phyloP scores from a whole-genome alignment of 1,140 invertebrate genomes.

The Microplitis mediator region DNA sequence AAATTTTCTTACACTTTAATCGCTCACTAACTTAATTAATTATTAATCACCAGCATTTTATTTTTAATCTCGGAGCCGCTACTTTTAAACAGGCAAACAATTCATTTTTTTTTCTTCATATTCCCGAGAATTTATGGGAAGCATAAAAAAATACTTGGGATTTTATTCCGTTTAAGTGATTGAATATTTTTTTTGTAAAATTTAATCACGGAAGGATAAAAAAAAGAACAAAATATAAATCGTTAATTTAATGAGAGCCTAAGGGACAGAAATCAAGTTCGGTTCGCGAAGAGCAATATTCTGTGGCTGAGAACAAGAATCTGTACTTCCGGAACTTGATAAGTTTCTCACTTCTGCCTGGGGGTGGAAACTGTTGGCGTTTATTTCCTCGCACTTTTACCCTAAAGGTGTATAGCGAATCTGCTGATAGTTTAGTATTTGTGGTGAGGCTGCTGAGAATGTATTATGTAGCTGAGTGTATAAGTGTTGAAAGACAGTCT shows the following conservation, averaged over 20 bases:
- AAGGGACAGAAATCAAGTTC: constrained; percentile 17
- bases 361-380: not conserved
- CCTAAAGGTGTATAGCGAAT: not conserved
- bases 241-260: constrained; percentile 8
- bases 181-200: too few species aligned
- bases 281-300: constrained; percentile 10
- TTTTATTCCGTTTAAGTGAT: too few species aligned
- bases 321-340: constrained; percentile 15
- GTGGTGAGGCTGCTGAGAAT: too few species aligned
- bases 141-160: too few species aligned
- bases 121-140: not conserved
- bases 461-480: too few species aligned
- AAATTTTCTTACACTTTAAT: not conserved
- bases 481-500: not conserved
- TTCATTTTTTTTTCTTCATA: not conserved
- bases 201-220: not conserved
- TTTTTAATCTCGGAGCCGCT: not conserved
- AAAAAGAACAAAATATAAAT: not conserved
- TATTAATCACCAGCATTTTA: not conserved
- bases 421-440: not conserved
- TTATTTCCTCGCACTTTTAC: not conserved
- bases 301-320: constrained; percentile 12
- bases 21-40: not conserved
- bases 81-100: too few species aligned
- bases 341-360: constrained; percentile 15